Conservation (phyloP, 2,113 vertebrate genomes). For the Penelope pileata region DNA sequence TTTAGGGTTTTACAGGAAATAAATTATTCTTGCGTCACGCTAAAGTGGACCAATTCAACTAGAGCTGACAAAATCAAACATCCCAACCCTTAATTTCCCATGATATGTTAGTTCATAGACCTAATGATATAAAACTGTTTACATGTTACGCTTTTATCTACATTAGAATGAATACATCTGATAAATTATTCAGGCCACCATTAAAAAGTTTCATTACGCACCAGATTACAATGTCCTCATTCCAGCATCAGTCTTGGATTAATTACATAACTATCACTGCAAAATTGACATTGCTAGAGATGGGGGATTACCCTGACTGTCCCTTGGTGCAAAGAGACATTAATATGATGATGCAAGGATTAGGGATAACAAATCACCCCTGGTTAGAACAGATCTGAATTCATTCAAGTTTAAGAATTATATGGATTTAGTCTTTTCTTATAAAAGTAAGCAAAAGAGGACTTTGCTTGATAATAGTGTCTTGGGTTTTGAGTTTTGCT, state of each 20-base stretch:
- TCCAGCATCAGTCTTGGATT: conserved; percentile 32
- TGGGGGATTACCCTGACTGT: conserved; percentile 45
- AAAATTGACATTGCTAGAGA: conserved; percentile 43
- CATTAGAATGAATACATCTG: conserved; percentile 18
- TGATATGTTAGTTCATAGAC: neutral
- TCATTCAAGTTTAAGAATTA: conserved; percentile 60
- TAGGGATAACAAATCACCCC: conserved; percentile 62
- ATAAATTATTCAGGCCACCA: conserved; percentile 66
- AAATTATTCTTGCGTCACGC: neutral
- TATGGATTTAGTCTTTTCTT: conserved; percentile 54
- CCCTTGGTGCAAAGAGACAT: conserved; percentile 49
- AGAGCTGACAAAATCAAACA: neutral
- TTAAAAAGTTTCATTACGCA: conserved; percentile 70
- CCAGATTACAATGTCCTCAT: conserved; percentile 44
- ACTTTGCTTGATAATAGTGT: neutral
- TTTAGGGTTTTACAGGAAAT: conserved; percentile 26
- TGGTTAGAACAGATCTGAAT: conserved; percentile 17
- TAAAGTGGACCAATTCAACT: neutral
- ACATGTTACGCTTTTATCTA: conserved; percentile 28
- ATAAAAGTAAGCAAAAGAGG: neutral
- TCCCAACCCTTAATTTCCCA: neutral
- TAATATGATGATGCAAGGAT: conserved; percentile 62
- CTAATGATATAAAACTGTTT: conserved; percentile 57
- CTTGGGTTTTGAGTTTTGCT: neutral
- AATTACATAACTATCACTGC: conserved; percentile 54